Conservation (phyloP, 1,140 invertebrate genomes). For the Hyposmocoma kahamanoa region DNA sequence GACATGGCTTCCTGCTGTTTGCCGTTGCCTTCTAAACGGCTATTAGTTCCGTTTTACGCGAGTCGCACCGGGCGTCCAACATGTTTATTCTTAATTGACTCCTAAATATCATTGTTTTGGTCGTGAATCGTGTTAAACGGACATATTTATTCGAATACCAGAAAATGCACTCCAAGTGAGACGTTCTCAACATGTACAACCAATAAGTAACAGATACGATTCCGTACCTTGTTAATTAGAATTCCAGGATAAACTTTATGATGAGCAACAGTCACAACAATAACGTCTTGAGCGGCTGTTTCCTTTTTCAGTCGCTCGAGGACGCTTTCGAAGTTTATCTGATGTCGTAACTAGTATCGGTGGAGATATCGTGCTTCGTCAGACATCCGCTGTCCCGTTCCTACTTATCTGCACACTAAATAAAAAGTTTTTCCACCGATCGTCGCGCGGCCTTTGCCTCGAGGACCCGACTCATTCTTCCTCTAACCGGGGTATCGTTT, state of each 20-base stretch:
- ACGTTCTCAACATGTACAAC: constrained; percentile 27
- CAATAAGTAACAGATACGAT: constrained; percentile 28
- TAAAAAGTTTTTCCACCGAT: constrained; percentile 33
- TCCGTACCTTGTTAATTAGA: constrained; percentile 58
- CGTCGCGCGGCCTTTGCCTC: constrained; percentile 15
- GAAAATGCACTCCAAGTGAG: constrained; percentile 28
- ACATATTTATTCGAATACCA: constrained; percentile 55
- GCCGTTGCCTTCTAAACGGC: constrained; percentile 45
- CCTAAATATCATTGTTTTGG: constrained; percentile 62
- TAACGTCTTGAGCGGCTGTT: constrained; percentile 48
- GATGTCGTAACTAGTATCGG: constrained; percentile 47
- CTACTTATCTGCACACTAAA: constrained; percentile 39
- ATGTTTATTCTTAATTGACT: constrained; percentile 60
- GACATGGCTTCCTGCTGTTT: constrained; percentile 56
- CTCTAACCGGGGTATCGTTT: constrained; percentile 26
- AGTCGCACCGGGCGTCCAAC: constrained; percentile 39
- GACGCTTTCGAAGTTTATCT: constrained; percentile 41
- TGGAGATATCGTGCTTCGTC: constrained; percentile 26
- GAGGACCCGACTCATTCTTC: constrained; percentile 19
- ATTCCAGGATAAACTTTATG: constrained; percentile 47
- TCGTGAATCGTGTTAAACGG: constrained; percentile 51
- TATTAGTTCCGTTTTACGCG: constrained; percentile 58
- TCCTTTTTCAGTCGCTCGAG: constrained; percentile 47
- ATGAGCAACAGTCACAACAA: constrained; percentile 60
- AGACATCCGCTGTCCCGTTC: constrained; percentile 36